Percentiles rank a stretch among this genome's conserved stretches.
These are phyloP conservation scores for Rattus rattus DNA, from an alignment of 2,113 vertebrate genomes.

Conservation along the genomic window DNA sequence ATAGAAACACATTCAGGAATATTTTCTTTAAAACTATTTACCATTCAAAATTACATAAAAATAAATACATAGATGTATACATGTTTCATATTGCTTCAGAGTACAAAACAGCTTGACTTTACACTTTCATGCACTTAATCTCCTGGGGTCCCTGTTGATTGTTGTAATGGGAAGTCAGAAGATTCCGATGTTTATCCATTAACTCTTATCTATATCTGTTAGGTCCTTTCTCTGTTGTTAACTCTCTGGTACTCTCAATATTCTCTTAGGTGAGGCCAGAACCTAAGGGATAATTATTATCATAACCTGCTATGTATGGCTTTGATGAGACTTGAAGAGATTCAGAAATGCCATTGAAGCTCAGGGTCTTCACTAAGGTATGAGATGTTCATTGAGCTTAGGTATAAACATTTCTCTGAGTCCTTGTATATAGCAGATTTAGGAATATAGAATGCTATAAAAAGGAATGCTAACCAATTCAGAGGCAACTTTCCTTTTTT, in stretches of 20 bases:
- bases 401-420: not conserved
- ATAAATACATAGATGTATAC: not conserved
- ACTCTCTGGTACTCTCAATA: not conserved
- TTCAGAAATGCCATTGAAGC: not conserved
- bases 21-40: slow-evolving; percentile 26
- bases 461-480: not conserved
- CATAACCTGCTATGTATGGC: not conserved
- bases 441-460: not conserved
- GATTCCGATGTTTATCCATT: not conserved
- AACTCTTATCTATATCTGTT: not conserved
- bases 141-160: not conserved
- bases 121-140: not conserved
- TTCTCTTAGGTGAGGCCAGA: not conserved
- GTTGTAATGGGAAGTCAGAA: not conserved
- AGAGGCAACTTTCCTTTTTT: not conserved
- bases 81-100: not conserved
- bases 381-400: not conserved
- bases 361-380: not conserved
- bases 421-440: not conserved
- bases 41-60: not conserved
- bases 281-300: not conserved
- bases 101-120: not conserved
- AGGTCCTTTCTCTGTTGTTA: not conserved
- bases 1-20: not conserved
- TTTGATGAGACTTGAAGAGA: not conserved